Conservation (phyloP, 2,113 vertebrate genomes). For the Lagopus leucura region DNA sequence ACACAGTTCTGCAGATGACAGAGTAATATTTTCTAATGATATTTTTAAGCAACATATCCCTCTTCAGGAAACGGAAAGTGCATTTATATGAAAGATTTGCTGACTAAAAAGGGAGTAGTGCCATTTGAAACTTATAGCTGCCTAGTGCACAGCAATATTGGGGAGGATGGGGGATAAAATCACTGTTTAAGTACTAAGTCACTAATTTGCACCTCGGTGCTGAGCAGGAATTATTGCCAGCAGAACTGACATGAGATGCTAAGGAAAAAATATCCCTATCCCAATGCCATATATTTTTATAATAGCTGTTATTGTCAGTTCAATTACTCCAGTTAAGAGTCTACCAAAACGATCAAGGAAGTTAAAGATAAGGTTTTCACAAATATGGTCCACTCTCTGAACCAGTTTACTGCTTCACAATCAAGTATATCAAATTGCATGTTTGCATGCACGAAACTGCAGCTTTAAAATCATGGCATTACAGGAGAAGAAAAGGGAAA, state of each 20-base stretch:
- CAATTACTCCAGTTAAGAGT: not conserved
- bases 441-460: not conserved
- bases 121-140: not conserved
- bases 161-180: not conserved
- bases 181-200: not conserved
- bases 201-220: not conserved
- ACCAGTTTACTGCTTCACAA: not conserved
- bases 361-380: not conserved
- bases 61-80: not conserved
- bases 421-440: not conserved
- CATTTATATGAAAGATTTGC: constrained; percentile 25
- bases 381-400: not conserved
- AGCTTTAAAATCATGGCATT: not conserved
- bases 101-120: not conserved
- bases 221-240: constrained; percentile 32
- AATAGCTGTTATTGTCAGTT: not conserved
- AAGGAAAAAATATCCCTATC: not conserved
- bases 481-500: not conserved
- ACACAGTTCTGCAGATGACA: not conserved
- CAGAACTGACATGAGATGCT: not conserved
- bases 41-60: not conserved
- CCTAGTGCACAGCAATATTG: not conserved
- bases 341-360: not conserved
- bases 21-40: not conserved
- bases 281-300: not conserved